Evolutionary conservation across 2,888 invertebrate species (phyloP), one percentile per base, ranked within the genome.

Genomic region (Drosophila koepferae): DNA sequence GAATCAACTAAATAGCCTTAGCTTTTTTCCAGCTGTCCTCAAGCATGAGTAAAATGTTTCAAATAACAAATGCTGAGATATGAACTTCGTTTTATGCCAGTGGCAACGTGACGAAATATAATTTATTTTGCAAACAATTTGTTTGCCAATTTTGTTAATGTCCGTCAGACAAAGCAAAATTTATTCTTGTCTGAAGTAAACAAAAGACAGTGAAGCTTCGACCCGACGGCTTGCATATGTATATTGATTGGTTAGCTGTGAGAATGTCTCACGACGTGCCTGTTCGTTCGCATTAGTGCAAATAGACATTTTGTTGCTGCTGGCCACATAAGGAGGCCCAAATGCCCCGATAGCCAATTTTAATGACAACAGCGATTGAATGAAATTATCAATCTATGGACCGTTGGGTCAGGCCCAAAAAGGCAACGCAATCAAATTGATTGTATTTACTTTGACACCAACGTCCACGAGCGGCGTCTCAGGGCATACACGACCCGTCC

Each of bases 361-460:
- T 86, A 88, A 84, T 89, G 86, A 77, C 84, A 81, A 72, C 74
- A 73, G 48, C 81, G 72, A 89, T 86, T 86, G 84, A 86, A 86
- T 86, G 86, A 89, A 89, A 86, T 86, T 89, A 86, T 89, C 86
- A 87, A 87, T 85, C 85, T 75, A 82, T 78, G 54, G 80, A 46
- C 66, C 69, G 66, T 74, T 63, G 87, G 83, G 85, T 85, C 76
- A 63, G 54, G 28, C 36, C 53, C 18, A 60, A 78, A 76, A 71
- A 70, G 76, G 70, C 68, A 70, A 60, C 79, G 64, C 89, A 88
- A 89, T 83, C 86, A 86, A 86, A 89, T 86, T 86, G 89, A 89
- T 89, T 86, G 83, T 89, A 86, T 86, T 86, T 86, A 83, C 84
- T 86, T 86, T 86, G 88, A 88, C 83, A 86, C 83, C 83, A 88